Evolutionary conservation across 2,888 invertebrate genomes (phyloP).

Genomic region (Drosophila recens): DNA sequence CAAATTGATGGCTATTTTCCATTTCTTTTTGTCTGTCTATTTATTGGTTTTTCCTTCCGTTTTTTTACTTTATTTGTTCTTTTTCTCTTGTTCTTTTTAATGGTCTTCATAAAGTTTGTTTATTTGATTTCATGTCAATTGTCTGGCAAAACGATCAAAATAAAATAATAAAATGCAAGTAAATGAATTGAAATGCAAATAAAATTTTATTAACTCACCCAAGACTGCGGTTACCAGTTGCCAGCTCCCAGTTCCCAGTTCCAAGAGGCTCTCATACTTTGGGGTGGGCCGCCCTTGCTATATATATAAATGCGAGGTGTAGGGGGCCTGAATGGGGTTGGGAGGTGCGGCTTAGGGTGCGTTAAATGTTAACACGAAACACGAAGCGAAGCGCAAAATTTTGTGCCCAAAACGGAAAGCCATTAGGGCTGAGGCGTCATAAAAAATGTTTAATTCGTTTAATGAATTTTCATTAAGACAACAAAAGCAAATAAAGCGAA

Average conservation of each 20-base stretch:
- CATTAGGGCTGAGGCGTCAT: constrained; percentile 57
- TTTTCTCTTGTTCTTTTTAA: constrained; percentile 40
- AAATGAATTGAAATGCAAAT: constrained; percentile 79
- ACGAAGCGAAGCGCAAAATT: constrained; percentile 48
- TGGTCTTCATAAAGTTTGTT: constrained; percentile 62
- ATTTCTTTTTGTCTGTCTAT: constrained; percentile 8
- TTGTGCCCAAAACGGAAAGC: constrained; percentile 51
- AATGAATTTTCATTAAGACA: constrained; percentile 57
- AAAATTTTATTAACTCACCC: constrained; percentile 73
- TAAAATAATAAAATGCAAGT: constrained; percentile 75
- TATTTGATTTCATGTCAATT: constrained; percentile 77
- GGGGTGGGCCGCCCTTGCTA: background rate
- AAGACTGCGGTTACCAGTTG: constrained; percentile 43
- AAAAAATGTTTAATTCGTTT: constrained; percentile 61
- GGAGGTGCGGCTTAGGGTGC: constrained; percentile 54
- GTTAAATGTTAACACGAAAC: constrained; percentile 74
- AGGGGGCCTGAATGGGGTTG: background rate
- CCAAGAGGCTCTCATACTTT: constrained; percentile 10
- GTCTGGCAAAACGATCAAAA: constrained; percentile 61
- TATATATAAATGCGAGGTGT: background rate
- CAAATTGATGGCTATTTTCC: constrained; percentile 13
- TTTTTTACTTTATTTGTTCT: background rate
- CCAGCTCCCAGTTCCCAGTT: constrained; percentile 12
- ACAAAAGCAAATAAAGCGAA: constrained; percentile 28
- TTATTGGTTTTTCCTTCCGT: constrained; percentile 5